Evolutionary conservation across 1,140 invertebrate genomes (phyloP), one percentile per base, ranked within the genome.

Genomic region (Bombus vancouverensis): DNA sequence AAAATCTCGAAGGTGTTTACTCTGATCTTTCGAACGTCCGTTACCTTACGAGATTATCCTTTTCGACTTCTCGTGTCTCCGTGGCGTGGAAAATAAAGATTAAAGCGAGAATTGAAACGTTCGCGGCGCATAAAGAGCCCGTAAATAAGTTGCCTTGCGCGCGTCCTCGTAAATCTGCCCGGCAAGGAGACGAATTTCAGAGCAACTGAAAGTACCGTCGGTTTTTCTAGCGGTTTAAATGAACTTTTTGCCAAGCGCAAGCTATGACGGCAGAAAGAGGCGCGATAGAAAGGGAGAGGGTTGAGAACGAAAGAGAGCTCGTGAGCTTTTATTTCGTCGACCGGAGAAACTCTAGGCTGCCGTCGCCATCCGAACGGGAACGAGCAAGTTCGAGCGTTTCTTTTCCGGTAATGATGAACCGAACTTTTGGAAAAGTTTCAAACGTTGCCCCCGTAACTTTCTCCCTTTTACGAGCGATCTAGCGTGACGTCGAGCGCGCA

Each of bases 391-490:
- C 71, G 34, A 77, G 59, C 89, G 71, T 90, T 86, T 85, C 86
- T 86, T 83, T 74, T 84, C 86, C 68, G 53, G 89, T 90, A 90
- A 90, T 86, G 83, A 90, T 90, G 89, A 90, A 90, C 89, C 81
- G 79, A 84, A 90, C 88, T 90, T 74, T 59, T 65, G 37, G 75
- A 79, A 57, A 90, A 90, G 71, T 90, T 90, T 90, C 84, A 81
- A 89, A 89, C 88, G 88, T 79, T 85, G 42, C 71, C 77, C 59
- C 59, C 42, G 57, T 76, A 83, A 89, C 88, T 90, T 90, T 89
- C 75, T 47, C 70, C 75, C 75, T 86, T 82, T 86, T 62, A 66
- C 78, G 83, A 57, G 79, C 83, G 74, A 86, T 81, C 79, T 75
- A 80, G 82, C 86, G 37, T 73, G 81, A 83, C 81, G 32, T 70